Evolutionary conservation across 2,888 invertebrate genomes (phyloP), one percentile per base, ranked within the genome.

Genomic region (Panopea generosa): DNA sequence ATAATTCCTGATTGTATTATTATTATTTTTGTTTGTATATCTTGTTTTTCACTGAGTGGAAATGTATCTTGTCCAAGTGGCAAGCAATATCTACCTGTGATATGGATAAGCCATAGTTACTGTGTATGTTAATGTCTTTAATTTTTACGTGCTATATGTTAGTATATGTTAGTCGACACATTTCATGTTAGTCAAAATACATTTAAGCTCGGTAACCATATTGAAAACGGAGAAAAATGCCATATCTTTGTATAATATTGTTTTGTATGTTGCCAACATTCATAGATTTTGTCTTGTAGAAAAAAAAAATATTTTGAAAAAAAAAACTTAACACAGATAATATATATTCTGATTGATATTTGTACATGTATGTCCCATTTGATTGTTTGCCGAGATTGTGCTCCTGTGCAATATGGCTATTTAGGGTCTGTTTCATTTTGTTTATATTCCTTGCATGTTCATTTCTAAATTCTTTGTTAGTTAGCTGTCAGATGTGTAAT

Each of bases 1-100:
- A 77, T 74, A 67, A 81, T 77, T 77, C 77, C 77, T 81, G 59
- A 73, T 71, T 81, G 73, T 74, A 70, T 81, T 81, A 81, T 75
- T 81, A 81, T 73, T 70, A 70, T 60, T n/a, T n/a, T n/a, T n/a
- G n/a, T n/a, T n/a, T 49, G 63, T 73, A 71, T n/a, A 56, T 70
- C 67, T 76, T 52, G 63, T 69, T 81, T 81, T 77, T 81, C 81
- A 77, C 77, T 74, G 81, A 62, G 81, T 81, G 81, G 81, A 81
- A 74, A 65, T 77, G 73, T 74, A 60, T 60, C 74, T 76, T 77
- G 74, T 66, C 47, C n/a, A n/a, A n/a, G 29, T 50, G 29, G 63
- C 70, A 47, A 61, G 66, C 59, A 66, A 63, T 50, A 68, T 59
- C 62, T 63, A 71, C 77, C 81, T 81, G 81, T 81, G 81, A 81